Evolutionary conservation across 2,113 vertebrate genomes (phyloP).

Genomic region (Pantherophis guttatus): DNA sequence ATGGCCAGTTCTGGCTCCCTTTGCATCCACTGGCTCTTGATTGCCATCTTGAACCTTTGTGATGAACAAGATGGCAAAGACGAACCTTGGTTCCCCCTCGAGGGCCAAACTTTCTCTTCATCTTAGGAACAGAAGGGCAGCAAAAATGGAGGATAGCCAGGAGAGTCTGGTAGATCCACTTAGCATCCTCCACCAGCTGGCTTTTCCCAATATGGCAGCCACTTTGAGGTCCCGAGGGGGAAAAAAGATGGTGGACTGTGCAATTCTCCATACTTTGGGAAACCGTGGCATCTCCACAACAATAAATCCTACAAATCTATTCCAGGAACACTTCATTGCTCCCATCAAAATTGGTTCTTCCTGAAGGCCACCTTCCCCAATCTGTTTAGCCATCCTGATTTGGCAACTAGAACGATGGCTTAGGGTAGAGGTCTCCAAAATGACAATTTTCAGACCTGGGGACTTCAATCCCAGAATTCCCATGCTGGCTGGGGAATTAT

Average conservation of each 20-base stretch:
- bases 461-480: background rate
- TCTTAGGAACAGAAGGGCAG: background rate
- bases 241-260: rapidly evolving
- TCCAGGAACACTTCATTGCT: background rate
- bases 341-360: background rate
- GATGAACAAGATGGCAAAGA: background rate
- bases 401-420: background rate
- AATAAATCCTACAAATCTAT: background rate
- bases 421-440: background rate
- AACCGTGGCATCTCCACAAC: background rate
- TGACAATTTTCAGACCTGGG: background rate
- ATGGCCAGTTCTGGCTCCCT: background rate
- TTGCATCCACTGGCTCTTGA: background rate
- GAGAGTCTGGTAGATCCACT: background rate
- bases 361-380: background rate
- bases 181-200: background rate
- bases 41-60: background rate
- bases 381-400: background rate
- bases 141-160: background rate
- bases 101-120: background rate
- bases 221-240: background rate
- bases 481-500: background rate
- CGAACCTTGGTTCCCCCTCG: background rate
- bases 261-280: background rate
- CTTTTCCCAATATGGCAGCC: background rate